Percentiles rank a stretch among this genome's conserved stretches.
These are phyloP conservation scores for Zosterops hypoxanthus DNA, from an alignment of 2,113 vertebrate genomes.

Conservation along the genomic window DNA sequence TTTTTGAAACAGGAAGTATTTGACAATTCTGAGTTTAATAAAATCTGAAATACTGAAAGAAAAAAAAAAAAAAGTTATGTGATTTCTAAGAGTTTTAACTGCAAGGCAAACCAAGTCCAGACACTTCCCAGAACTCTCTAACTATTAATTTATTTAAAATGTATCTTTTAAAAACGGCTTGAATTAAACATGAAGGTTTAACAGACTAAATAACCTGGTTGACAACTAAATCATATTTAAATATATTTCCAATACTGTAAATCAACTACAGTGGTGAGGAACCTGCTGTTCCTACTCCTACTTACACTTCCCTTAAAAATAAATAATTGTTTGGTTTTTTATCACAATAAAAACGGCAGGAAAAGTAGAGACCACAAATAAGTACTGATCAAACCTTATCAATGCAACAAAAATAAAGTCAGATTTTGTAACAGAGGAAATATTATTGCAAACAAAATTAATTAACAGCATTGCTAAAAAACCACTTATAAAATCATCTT, in stretches of 20 bases:
- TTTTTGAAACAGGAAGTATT: neutral
- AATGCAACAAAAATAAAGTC: neutral
- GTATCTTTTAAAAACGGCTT: neutral
- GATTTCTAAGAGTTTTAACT: neutral
- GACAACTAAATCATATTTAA: neutral
- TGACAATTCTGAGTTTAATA: neutral
- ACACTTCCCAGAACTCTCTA: neutral
- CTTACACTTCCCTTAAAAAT: neutral
- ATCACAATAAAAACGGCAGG: neutral
- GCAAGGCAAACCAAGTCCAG: neutral
- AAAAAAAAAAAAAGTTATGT: neutral
- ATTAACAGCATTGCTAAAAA: neutral
- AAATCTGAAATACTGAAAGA: neutral
- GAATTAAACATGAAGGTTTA: neutral
- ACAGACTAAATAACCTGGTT: neutral
- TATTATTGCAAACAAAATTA: neutral
- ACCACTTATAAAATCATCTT: neutral
- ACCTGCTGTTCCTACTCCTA: neutral
- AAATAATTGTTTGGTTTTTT: neutral
- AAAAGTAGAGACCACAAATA: neutral
- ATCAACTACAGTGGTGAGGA: neutral
- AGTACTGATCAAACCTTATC: neutral
- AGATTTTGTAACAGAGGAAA: neutral
- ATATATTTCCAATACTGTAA: neutral
- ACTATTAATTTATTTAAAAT: neutral